Evolutionary conservation across 2,888 invertebrate species (phyloP), one percentile per base, ranked within the genome.

Genomic region (Cremastinae sp.): DNA sequence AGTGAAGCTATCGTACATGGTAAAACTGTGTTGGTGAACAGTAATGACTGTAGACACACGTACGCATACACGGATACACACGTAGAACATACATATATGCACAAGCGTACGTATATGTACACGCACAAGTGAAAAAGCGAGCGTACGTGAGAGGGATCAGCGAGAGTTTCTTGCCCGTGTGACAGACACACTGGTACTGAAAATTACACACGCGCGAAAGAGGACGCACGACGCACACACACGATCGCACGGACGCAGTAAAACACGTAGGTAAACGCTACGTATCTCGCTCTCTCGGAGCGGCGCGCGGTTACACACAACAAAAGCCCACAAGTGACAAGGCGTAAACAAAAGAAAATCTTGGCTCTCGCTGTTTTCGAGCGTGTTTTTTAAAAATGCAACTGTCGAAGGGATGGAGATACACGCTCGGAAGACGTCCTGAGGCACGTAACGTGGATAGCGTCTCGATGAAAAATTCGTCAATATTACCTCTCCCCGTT

Each of bases 311-410:
- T 82, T 83, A 79, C 85, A 86, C 85, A 87, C 87, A 85, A 86
- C 86, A 87, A 84, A 86, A 87, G 84, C 59, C 69, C 83, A 78
- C 85, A 82, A 87, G 85, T 87, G 87, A 87, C 87, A 87, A 87
- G 86, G 87, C 87, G 87, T 87, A 87, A 87, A 87, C 87, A 87
- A 87, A 87, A 87, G 87, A 84, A 84, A 83, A 84, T 80, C 66
- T 78, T 69, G 75, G 71, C 69, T 75, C 71, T 59, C 74, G 35
- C 22, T 61, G 70, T 74, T 81, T 79, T 78, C 62, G 69, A 56
- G 66, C 72, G 58, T 16, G 20, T 53, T 53, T 41, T 61, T 56
- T 28, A 70, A 69, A 79, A 77, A 72, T 47, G 43, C 73, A 41
- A 68, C 65, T 61, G 5, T 41, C 41, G 18, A 0, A 28, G 16